Evolutionary conservation across 2,113 vertebrate species (phyloP), one percentile per base, ranked within the genome.

Genomic region (Carassius auratus): DNA sequence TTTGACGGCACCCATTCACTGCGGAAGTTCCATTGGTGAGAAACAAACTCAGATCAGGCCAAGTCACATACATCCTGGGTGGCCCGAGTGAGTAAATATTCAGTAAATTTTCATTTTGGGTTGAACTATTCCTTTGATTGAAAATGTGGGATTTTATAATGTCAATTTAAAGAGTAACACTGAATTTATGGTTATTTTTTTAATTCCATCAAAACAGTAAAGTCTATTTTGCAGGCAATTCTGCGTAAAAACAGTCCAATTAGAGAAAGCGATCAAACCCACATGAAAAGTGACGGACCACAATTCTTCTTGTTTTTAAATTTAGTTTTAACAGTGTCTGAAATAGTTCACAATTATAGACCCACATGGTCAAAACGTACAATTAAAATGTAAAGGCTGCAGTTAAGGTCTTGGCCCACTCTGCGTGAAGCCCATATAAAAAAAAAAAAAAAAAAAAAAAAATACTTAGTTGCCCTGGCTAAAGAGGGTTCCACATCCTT

Each of bases 371-470:
- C 0, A 33, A 36, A 57, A 77, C 4, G 10, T 17, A 55, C 14
- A 50, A 50, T 50, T 50, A 50, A 23, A 48, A 23, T 23, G 36
- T 38, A 38, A 42, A 45, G 8, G 33, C 55, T 81, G 42, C 80
- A 86, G 85, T 89, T 89, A 89, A 17, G 64, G 71, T 73, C 84
- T 15, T 50, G 15, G n/a, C 15, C 23, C 14, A 42, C 48, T 84
- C 52, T 57, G 17, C 12, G 74, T 57, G 82, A 80, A 17, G 78
- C n/a, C 82, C 69, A 59, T 80, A 82, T 87, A 89, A 89, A 88
- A 87, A 79, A 42, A 1, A 5, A 5, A 42, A 30, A 2, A 30
- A 5, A 38, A 38, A 4, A 4, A 38, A 38, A 38, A 5, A 82
- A 84, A 87, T 30, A 30, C 30, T 86, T 33, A 30, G 30, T 55